Evolutionary conservation across 2,113 vertebrate species (phyloP).

Genomic region (Laticauda colubrina): DNA sequence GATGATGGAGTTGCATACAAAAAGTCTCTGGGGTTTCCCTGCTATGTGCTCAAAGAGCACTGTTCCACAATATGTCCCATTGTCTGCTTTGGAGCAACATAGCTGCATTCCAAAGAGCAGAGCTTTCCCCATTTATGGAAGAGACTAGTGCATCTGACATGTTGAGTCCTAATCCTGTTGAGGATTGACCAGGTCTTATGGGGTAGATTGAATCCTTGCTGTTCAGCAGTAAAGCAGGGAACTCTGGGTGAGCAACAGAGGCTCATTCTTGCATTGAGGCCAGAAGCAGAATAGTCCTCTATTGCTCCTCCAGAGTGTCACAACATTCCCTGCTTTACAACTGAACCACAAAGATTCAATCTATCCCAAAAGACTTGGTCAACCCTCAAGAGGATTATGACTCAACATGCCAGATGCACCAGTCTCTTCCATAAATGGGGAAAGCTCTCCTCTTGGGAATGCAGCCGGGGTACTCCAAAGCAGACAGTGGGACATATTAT

Average conservation of each 20-base stretch:
- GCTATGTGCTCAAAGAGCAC: not conserved
- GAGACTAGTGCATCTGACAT: not conserved
- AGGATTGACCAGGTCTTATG: not conserved
- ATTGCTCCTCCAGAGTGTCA: not conserved
- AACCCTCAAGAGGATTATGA: not conserved
- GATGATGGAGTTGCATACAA: not conserved
- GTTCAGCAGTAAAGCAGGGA: not conserved
- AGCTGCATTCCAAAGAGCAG: not conserved
- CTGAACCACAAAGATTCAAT: no score
- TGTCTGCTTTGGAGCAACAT: not conserved
- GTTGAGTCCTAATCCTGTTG: not conserved
- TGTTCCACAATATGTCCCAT: not conserved
- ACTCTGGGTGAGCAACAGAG: not conserved
- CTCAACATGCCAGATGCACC: not conserved
- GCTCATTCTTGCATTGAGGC: not conserved
- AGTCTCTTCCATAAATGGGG: no score
- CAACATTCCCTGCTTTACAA: no score
- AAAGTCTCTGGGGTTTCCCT: not conserved
- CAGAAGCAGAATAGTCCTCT: not conserved
- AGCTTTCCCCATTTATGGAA: not conserved
- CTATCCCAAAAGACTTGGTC: no score
- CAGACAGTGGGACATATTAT: not conserved
- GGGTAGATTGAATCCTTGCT: not conserved
- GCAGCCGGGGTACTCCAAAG: not conserved
- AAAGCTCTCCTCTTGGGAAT: not conserved